Evolutionary conservation across 1,140 invertebrate species (phyloP).

Genomic region (Ericerus pela): DNA sequence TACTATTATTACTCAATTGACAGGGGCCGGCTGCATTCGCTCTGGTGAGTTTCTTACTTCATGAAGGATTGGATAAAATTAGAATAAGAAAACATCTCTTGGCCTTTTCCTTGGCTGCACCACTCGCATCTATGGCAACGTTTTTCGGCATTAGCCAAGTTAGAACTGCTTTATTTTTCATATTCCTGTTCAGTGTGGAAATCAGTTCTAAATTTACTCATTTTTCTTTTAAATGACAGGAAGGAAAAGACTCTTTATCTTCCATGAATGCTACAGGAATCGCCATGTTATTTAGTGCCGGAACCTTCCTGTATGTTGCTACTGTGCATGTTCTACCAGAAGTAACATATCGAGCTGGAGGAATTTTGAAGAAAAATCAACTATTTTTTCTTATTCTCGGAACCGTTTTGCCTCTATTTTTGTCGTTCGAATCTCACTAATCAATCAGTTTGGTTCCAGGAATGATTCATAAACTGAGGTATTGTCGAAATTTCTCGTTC

Average conservation of each 20-base stretch:
- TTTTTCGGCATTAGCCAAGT: slow-evolving; percentile 87
- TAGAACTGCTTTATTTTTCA: slow-evolving; percentile 29
- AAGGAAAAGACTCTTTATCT: slow-evolving; percentile 52
- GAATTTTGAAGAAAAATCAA: slow-evolving; percentile 53
- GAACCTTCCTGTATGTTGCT: slow-evolving; percentile 96
- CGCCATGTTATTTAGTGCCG: slow-evolving; percentile 96
- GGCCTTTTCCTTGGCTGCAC: slow-evolving; percentile 89
- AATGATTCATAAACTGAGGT: no score
- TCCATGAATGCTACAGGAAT: slow-evolving; percentile 84
- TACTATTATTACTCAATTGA: slow-evolving; percentile 24
- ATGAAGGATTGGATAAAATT: slow-evolving; percentile 81
- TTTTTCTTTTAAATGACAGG: no score
- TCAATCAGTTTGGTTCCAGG: no score
- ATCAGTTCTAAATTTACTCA: no score
- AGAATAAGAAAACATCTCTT: slow-evolving; percentile 77
- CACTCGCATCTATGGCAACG: slow-evolving; percentile 74
- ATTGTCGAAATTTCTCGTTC: no score
- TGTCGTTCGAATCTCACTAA: slow-evolving; percentile 51
- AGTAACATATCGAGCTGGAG: slow-evolving; percentile 35
- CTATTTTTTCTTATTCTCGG: slow-evolving; percentile 69
- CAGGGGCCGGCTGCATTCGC: slow-evolving; percentile 95
- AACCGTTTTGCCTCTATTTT: slow-evolving; percentile 65
- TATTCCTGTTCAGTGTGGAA: neutral
- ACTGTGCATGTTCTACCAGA: slow-evolving; percentile 97
- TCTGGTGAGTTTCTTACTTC: slow-evolving; percentile 87